Base-by-base conservation (phyloP, 2,888 invertebrate species). In the Drosophila rellima region DNA sequence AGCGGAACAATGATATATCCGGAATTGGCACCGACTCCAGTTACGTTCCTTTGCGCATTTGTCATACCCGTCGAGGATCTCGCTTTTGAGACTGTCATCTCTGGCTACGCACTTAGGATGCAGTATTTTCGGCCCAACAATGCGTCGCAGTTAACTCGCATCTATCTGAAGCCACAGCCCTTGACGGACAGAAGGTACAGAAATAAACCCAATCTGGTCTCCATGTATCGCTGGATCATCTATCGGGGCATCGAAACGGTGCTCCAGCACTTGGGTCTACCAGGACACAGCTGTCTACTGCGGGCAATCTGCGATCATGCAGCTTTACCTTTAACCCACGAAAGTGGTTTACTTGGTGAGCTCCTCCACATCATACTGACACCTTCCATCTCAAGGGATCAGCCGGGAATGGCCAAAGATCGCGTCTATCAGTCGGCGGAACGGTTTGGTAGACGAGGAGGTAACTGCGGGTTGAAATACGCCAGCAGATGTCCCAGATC, bases 231-330 rank as follows among this genome's bases (percentile, higher is more conserved):
- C 10, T 91, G 91, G 91, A 78, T 84, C 23, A 62, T 90, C 2
- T 92, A 91, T 63, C 86, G 79, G n/a, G 85, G 80, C 50, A 82
- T 91, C 23, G 90, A 91, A 72, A 78, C 80, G 52, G 29, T 90
- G 11, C 64, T 90, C 17, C 70, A 87, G 48, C 95, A 95, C 87
- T 94, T 94, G 82, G 94, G 95, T 17, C 93, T 95, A 79, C 93
- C 94, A 57, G 96, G 96, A 2, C 94, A 95, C 74, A 94, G 94
- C 35, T 97, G 97, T 92, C 91, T 96, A 80, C 92, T 96, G 72
- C 94, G 95, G 81, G 94, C 95, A 79, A 96, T 97, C 90, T 96
- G 96, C 90, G 96, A 96, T 91, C 94, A 95, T 37, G 95, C 96
- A 0, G 94, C 95, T 83, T 93, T 94, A 69, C 94, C 96, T 54